Evolutionary conservation across 2,797 vertebrate species (phyloP).

Genomic region (Paratrypauchen microcephalus): DNA sequence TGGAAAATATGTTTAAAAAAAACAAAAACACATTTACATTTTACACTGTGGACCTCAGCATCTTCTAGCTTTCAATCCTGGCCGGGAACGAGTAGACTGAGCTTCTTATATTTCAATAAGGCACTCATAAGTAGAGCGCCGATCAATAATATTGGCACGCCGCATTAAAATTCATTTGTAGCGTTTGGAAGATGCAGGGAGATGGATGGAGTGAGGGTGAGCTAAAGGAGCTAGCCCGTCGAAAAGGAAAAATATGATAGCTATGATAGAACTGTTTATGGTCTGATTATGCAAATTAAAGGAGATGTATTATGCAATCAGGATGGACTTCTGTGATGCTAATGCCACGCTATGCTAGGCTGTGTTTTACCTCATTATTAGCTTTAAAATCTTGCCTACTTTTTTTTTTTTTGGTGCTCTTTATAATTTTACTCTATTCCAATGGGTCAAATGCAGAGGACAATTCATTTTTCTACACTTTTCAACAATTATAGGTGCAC

Average conservation of each 20-base stretch:
- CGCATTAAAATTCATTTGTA: slow-evolving; percentile 4
- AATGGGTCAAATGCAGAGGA: no score
- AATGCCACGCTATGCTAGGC: no score
- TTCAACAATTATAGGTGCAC: no score
- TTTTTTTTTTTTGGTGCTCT: no score
- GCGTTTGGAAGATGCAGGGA: background rate
- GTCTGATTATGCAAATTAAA: background rate
- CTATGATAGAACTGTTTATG: background rate
- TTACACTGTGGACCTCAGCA: slow-evolving; percentile 12
- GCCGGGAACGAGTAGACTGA: background rate
- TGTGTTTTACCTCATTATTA: no score
- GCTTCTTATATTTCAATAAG: slow-evolving; percentile 13
- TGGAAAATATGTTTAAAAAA: slow-evolving; percentile 1
- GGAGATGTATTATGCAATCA: background rate
- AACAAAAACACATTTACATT: slow-evolving; percentile 6
- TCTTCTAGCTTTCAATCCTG: slow-evolving; percentile 1
- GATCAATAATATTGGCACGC: slow-evolving; percentile 4
- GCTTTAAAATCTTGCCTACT: no score
- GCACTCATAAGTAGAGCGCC: background rate
- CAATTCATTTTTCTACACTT: no score
- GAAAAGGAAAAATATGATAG: background rate
- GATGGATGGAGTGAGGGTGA: background rate
- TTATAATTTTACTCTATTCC: no score
- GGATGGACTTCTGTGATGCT: no score
- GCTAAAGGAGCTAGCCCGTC: background rate